Percentiles rank a stretch among this genome's conserved stretches.
Conservation (phyloP, 2,797 vertebrate species). For the Muraenolepis orangiensis region DNA sequence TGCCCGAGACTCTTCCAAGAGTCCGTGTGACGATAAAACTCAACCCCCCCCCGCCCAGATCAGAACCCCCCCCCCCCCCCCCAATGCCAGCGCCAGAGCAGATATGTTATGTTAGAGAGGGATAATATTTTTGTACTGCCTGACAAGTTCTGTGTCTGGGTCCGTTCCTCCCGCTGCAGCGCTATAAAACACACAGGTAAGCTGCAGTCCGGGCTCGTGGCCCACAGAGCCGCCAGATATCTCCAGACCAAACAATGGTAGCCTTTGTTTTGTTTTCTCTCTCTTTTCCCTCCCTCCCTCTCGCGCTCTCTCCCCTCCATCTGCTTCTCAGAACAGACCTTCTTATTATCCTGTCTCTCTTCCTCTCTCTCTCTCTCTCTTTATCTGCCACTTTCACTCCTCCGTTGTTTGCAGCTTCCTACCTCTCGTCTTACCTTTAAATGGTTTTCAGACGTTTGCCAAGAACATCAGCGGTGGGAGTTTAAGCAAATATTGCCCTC, state of each 20-base stretch:
- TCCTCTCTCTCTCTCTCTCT: too few relatives aligned
- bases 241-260: conserved; percentile 77
- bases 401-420: conserved; percentile 24
- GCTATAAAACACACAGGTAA: conserved; percentile 81
- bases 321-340: conserved; percentile 69
- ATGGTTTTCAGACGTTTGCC: conserved; percentile 27
- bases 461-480: conserved; percentile 25
- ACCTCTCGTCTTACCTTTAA: conserved; percentile 31
- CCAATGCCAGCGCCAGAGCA: conserved; percentile 64
- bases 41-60: too few relatives aligned
- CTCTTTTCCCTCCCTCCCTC: not conserved
- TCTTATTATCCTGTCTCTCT: conserved; percentile 49
- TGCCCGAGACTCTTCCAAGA: conserved; percentile 15
- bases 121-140: conserved; percentile 73
- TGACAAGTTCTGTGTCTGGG: conserved; percentile 76
- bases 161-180: conserved; percentile 70
- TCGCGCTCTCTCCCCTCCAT: conserved; percentile 65
- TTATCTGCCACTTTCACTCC: conserved; percentile 39
- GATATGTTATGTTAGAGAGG: conserved; percentile 72
- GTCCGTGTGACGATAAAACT: conserved; percentile 42
- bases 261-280: conserved; percentile 72
- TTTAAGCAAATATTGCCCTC: conserved; percentile 45
- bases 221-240: conserved; percentile 77
- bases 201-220: conserved; percentile 74
- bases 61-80: conserved; percentile 36